Conservation (phyloP, 2,113 vertebrate species). For the Rhineura floridana region DNA sequence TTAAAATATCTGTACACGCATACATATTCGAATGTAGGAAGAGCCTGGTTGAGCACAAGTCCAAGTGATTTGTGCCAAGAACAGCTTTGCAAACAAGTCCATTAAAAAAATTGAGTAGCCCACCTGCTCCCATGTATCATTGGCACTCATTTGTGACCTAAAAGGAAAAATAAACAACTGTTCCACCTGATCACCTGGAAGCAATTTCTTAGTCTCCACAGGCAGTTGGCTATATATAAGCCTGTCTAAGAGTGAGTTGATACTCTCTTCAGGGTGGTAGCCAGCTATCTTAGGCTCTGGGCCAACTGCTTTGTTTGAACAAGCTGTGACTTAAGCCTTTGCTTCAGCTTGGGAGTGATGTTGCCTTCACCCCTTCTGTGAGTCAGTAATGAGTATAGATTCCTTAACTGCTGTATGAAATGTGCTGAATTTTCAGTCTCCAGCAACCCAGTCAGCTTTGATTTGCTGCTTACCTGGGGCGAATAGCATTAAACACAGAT, state of each 20-base stretch:
- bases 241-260: neutral
- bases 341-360: neutral
- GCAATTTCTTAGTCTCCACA: neutral
- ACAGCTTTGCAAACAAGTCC: neutral
- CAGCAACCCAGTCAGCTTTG: neutral
- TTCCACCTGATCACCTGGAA: neutral
- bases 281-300: neutral
- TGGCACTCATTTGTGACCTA: neutral
- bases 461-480: neutral
- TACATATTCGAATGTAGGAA: neutral
- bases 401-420: neutral
- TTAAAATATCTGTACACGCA: neutral
- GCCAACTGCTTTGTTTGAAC: neutral
- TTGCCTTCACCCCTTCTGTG: neutral
- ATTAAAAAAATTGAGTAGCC: neutral
- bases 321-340: neutral
- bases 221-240: neutral
- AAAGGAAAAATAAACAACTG: neutral
- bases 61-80: neutral
- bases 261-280: neutral
- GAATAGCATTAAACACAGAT: too few species aligned
- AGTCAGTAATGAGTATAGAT: neutral
- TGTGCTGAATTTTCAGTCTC: neutral
- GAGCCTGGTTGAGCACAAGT: neutral
- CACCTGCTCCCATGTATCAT: neutral